Percentiles rank a stretch among this genome's conserved stretches.
Conservation (phyloP, 2,113 vertebrate genomes). For the Pycnonotus jocosus region DNA sequence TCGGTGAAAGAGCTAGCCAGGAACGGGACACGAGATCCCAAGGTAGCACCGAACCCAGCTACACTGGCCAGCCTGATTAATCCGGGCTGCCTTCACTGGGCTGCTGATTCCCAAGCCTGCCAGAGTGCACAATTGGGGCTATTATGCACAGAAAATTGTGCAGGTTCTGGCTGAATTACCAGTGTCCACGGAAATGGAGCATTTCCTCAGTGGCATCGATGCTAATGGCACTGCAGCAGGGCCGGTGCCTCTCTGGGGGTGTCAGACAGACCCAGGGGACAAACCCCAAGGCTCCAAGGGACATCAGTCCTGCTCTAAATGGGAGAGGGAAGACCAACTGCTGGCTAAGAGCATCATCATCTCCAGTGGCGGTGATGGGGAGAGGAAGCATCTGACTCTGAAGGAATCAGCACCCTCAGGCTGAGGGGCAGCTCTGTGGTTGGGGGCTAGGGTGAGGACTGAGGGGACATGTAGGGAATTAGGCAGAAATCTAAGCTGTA, state of each 20-base stretch:
- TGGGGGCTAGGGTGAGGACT: not conserved
- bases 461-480: too few species aligned
- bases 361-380: rapidly evolving
- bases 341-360: not conserved
- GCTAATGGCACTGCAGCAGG: not conserved
- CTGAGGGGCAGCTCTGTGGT: not conserved
- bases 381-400: not conserved
- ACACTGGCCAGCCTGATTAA: conserved; percentile 54
- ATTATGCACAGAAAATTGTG: conserved; percentile 14
- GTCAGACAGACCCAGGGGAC: not conserved
- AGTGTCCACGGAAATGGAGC: conserved; percentile 23
- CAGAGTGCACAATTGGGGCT: conserved; percentile 21
- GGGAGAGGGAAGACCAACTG: not conserved
- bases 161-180: not conserved
- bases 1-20: too few species aligned
- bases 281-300: not conserved
- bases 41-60: too few species aligned
- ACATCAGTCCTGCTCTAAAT: rapidly evolving
- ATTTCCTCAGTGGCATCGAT: not conserved
- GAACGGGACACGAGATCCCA: too few species aligned
- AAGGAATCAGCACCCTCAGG: not conserved
- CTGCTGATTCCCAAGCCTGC: conserved; percentile 35
- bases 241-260: not conserved
- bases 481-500: too few species aligned
- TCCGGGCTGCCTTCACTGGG: conserved; percentile 13